Base-by-base conservation (phyloP, 1,140 invertebrate genomes). In the Leptinotarsa texana region DNA sequence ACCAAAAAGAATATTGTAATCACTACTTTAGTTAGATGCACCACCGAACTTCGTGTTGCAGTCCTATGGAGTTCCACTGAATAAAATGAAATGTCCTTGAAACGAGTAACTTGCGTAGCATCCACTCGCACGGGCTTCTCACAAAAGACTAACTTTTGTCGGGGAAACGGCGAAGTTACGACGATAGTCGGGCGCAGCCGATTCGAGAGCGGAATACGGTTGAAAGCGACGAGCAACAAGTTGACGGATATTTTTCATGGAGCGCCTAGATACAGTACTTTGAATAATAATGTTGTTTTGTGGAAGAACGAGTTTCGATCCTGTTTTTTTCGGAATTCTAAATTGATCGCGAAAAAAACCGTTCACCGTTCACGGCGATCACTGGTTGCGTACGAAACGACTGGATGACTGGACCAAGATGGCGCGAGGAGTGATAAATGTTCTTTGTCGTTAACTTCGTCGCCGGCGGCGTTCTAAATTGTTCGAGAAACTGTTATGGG, bases 151-250 rank as follows among this genome's bases (percentile, higher is more conserved):
- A 65, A 73, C 24, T 73, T 73, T 65, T 24, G 24, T 48, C 63
- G 71, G 61, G 61, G 71, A 11, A 73, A 63, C 61, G 51, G 63
- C 24, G 47, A 48, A 22, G 47, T 61, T 18, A 65, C 71, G 71
- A 47, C 24, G 18, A 24, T 11, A n/a, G 61, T 27, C 71, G 71
- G 51, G n/a, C 11, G 22, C 27, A 42, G 24, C 71, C 71, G 71
- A 73, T 33, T 49, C 61, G 71, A 42, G n/a, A 61, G 47, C 69
- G 69, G 48, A 57, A 70, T 70, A 70, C 47, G 71, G 62, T 63
- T 63, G 71, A 73, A 73, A 73, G 71, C 71, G 63, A 73, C 24
- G 71, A 73, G 71, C 71, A 73, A 73, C 71, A 73, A 73, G 71
- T 73, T 73, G 63, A 73, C 71, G 51, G 62, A 73, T 73, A 73